phyloP scores from a whole-genome alignment of 1,140 invertebrate species.

The Scylla paramamosain region DNA sequence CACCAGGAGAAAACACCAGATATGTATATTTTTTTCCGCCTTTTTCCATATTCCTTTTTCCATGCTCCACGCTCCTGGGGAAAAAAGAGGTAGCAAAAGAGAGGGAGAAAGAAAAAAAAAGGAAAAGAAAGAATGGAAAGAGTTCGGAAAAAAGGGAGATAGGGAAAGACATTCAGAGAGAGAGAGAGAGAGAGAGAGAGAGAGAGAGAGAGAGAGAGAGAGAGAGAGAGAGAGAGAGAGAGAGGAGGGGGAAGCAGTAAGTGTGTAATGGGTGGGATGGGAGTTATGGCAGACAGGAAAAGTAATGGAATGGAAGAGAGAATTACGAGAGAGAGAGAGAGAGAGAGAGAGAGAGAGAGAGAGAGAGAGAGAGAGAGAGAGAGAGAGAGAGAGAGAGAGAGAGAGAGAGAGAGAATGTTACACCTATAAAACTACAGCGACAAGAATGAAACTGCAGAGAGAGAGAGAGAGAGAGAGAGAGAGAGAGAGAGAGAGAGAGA shows the following conservation, averaged over 20 bases:
- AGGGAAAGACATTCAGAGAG: neutral
- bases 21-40: too few relatives aligned
- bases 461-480: too few relatives aligned
- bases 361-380: neutral
- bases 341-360: constrained; percentile 3
- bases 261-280: neutral
- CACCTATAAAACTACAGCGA: too few relatives aligned
- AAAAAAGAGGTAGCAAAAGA: too few relatives aligned
- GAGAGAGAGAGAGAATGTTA: too few relatives aligned
- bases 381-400: too few relatives aligned
- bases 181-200: neutral
- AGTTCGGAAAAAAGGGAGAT: neutral
- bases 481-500: too few relatives aligned
- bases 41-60: too few relatives aligned
- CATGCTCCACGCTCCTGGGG: too few relatives aligned
- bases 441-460: too few relatives aligned
- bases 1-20: neutral
- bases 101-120: neutral
- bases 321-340: neutral
- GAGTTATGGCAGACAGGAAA: too few relatives aligned
- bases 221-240: neutral
- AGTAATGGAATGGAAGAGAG: neutral
- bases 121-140: neutral
- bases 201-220: constrained; percentile 9
- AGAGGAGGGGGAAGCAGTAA: neutral